These are phyloP conservation scores for Candidula unifasciata DNA, from an alignment of 2,888 invertebrate genomes.

Conservation along the genomic window DNA sequence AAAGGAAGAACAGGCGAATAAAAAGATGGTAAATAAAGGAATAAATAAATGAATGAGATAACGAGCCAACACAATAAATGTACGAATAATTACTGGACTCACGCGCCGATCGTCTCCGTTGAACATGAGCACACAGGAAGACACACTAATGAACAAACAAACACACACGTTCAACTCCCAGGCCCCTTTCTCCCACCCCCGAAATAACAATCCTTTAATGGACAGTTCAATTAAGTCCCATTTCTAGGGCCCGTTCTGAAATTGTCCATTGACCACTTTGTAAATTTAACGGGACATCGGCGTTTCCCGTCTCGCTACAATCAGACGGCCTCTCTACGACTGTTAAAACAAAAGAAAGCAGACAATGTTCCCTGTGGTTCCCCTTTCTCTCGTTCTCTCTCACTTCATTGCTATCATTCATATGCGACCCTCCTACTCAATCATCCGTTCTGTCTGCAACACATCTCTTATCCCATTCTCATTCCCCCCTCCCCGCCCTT, in stretches of 20 bases:
- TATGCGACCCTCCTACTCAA: background rate
- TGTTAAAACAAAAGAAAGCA: background rate
- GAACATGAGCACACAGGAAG: constrained; percentile 7
- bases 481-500: background rate
- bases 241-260: background rate
- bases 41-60: too few species aligned
- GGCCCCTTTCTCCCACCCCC: background rate
- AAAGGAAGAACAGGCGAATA: too few species aligned
- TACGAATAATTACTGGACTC: background rate
- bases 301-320: background rate
- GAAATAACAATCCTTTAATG: background rate
- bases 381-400: background rate
- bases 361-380: background rate
- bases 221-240: constrained; percentile 41
- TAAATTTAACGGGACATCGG: background rate
- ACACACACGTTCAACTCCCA: background rate
- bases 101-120: background rate
- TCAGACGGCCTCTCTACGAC: background rate
- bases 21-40: too few species aligned
- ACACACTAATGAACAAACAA: constrained; percentile 15
- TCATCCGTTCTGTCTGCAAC: background rate
- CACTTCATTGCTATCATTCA: background rate
- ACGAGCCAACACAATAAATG: too few species aligned
- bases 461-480: background rate
- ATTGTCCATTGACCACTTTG: constrained; percentile 40